phyloP scores from a whole-genome alignment of 2,888 invertebrate species.

The Synanthedon andrenaeformis region DNA sequence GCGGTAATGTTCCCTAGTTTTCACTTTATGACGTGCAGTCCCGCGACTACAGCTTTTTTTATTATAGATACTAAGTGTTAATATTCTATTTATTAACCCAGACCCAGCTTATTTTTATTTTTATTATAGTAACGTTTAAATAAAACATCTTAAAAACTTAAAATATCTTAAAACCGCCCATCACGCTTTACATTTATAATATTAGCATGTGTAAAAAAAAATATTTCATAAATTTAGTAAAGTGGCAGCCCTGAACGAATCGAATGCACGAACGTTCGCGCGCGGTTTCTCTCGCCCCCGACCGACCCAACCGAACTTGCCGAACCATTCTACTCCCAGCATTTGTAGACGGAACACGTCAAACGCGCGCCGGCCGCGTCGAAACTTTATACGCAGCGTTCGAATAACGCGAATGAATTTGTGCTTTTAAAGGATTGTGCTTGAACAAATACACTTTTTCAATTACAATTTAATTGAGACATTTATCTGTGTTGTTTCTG shows the following conservation, averaged over 20 bases:
- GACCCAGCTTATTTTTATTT: no score
- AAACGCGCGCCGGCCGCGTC: constrained; percentile 27
- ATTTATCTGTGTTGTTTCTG: constrained; percentile 55
- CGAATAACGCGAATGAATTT: constrained; percentile 49
- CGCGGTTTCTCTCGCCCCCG: neutral
- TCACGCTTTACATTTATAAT: no score
- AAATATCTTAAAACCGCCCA: no score
- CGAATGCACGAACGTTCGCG: neutral
- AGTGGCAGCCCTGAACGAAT: constrained; percentile 10
- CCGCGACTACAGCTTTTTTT: no score
- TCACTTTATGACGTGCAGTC: no score
- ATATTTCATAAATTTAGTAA: neutral
- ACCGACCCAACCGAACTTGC: constrained; percentile 15
- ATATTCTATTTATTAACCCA: no score
- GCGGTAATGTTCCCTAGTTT: no score
- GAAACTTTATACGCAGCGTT: constrained; percentile 54
- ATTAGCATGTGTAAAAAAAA: no score
- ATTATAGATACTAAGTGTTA: no score
- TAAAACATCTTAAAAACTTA: no score
- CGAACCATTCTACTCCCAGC: constrained; percentile 46
- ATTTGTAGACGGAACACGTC: constrained; percentile 38
- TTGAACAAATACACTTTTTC: constrained; percentile 22
- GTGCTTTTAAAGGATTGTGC: constrained; percentile 34
- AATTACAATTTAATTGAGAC: constrained; percentile 11
- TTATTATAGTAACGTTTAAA: no score